Evolutionary conservation across 2,113 vertebrate genomes (phyloP), one percentile per base, ranked within the genome.

Genomic region (Brachirus orientalis): DNA sequence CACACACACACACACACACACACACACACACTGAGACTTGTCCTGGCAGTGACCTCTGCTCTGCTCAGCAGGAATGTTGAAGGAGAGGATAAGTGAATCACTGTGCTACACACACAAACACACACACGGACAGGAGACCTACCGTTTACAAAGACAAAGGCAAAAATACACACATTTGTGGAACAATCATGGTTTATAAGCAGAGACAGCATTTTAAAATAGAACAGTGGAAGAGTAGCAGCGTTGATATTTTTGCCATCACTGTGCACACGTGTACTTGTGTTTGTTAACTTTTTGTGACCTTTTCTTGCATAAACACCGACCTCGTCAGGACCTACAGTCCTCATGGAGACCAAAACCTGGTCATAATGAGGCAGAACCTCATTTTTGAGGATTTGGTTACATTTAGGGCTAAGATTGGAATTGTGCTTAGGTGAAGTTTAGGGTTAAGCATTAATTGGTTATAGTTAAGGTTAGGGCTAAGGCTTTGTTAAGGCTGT

Each of bases 41-140:
- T 89, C 87, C 87, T 86, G 66, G 64, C 72, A 79, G 74, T 85
- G 88, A 85, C 85, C 88, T 86, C 83, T 86, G 83, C 72, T 77
- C 83, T 70, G 70, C 79, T 77, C 82, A 77, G 77, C 77, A 81
- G 81, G 82, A 85, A 86, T 84, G 81, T 81, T 77, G 77, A 87
- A 76, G 79, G 52, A 85, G 67, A 73, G 56, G 76, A 75, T 72
- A 80, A 80, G 60, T 73, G 75, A 85, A 63, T 46, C 50, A 40
- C 63, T 66, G 12, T 51, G 33, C 72, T 50, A 47, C 68, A 75
- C 67, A 60, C 75, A 57, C 54, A 51, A 47, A 51, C 60, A 69
- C 35, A 62, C 51, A 63, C 45, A 63, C 22, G 41, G 37, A 69
- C 51, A 53, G 56, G 35, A 69, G 57, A 64, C 69, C 68, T 47